These are phyloP conservation scores for Manis javanica DNA, from an alignment of 2,797 vertebrate species.

Conservation along the genomic window DNA sequence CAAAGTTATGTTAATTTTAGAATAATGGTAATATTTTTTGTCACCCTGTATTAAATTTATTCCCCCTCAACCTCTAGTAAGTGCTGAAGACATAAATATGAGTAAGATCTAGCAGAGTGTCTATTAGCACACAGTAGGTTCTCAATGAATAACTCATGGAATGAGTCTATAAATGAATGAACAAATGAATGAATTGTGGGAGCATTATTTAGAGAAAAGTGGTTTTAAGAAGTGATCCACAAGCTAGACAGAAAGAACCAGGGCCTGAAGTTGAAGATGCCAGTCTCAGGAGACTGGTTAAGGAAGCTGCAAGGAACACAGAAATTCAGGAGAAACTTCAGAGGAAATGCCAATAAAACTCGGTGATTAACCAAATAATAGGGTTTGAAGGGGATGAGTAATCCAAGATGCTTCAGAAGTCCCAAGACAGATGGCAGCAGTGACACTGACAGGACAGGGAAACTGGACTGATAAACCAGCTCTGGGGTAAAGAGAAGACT, in stretches of 20 bases:
- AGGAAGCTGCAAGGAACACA: neutral
- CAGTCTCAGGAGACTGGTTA: neutral
- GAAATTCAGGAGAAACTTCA: neutral
- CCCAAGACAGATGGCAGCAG: neutral
- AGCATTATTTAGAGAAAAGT: neutral
- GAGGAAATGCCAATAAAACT: neutral
- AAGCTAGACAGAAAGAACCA: neutral
- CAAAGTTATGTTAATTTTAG: neutral
- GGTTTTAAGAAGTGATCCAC: neutral
- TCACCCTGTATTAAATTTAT: neutral
- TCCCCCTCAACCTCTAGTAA: neutral
- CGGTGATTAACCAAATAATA: neutral
- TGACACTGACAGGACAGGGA: neutral
- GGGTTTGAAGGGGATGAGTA: neutral
- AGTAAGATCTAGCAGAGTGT: neutral
- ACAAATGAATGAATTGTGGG: neutral
- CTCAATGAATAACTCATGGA: neutral
- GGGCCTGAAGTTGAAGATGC: neutral
- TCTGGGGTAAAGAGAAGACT: neutral
- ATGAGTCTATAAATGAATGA: neutral
- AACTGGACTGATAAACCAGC: neutral
- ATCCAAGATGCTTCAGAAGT: neutral
- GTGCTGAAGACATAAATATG: neutral
- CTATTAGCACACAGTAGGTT: neutral
- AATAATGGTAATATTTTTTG: neutral